Evolutionary conservation across 2,797 vertebrate species (phyloP).

Genomic region (Aulostomus chinensis): DNA sequence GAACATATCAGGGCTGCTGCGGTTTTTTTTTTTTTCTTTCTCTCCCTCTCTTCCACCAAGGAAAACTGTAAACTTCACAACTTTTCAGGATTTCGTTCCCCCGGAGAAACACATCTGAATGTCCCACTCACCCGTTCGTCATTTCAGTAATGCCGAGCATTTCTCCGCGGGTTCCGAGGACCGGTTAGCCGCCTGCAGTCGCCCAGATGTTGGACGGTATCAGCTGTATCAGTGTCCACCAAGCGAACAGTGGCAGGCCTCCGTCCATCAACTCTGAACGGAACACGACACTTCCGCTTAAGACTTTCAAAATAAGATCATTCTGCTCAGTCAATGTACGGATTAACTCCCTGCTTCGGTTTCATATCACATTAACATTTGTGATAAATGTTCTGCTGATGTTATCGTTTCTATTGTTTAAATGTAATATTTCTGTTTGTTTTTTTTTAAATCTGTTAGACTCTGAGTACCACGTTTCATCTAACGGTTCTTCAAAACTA

Average conservation of each 20-base stretch:
- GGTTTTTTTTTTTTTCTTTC: not conserved
- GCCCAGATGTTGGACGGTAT: slow-evolving; percentile 64
- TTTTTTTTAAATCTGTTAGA: no score
- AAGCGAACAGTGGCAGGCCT: no score
- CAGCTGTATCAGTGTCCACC: slow-evolving; percentile 16
- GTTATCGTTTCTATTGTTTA: no score
- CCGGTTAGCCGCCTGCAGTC: slow-evolving; percentile 1
- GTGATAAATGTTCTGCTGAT: no score
- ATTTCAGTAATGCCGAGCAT: slow-evolving; percentile 80
- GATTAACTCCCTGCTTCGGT: no score
- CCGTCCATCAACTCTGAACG: not conserved
- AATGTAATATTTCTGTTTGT: no score
- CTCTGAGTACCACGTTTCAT: no score
- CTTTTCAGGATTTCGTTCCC: slow-evolving; percentile 3
- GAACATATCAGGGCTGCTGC: slow-evolving; percentile 10
- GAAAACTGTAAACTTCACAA: slow-evolving; percentile 48
- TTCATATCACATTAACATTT: no score
- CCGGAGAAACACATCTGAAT: not conserved
- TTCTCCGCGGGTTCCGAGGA: not conserved
- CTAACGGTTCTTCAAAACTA: no score
- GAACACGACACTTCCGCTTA: slow-evolving; percentile 2
- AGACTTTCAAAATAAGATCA: slow-evolving; percentile 34
- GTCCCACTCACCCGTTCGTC: slow-evolving; percentile 78
- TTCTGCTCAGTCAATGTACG: no score
- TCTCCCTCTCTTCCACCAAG: not conserved